Conservation (phyloP, 1,140 invertebrate species). For the Scaptomyza graminum region DNA sequence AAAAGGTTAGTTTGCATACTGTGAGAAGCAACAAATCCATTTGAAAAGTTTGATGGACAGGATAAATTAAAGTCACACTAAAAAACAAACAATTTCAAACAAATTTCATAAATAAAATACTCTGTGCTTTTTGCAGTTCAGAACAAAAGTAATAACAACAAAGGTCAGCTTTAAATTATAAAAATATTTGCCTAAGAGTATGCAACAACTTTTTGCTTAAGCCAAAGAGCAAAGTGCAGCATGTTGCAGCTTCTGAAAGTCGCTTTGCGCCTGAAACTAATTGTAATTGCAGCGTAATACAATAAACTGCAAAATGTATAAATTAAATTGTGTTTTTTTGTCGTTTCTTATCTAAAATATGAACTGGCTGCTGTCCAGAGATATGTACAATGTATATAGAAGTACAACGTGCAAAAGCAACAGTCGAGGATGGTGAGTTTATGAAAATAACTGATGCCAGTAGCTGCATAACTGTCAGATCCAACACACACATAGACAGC, state of each 20-base stretch:
- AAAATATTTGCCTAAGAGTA: constrained; percentile 10
- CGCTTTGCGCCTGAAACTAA: constrained; percentile 34
- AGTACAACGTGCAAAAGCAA: background rate
- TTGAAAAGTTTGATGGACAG: background rate
- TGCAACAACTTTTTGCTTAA: constrained; percentile 18
- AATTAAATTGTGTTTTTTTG: constrained; percentile 17
- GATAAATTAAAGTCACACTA: background rate
- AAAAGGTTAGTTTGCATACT: too few relatives aligned
- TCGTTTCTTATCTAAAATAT: constrained; percentile 26
- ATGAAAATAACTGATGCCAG: constrained; percentile 58
- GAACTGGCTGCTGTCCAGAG: constrained; percentile 39
- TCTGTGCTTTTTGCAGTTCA: too few relatives aligned
- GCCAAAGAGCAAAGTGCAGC: constrained; percentile 11
- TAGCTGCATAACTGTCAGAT: constrained; percentile 46
- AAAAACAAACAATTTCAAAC: background rate
- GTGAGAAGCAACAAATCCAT: background rate
- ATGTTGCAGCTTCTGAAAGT: constrained; percentile 2
- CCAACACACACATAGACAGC: constrained; percentile 10
- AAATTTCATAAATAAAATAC: too few relatives aligned
- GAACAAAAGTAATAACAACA: background rate
- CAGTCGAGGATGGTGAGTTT: constrained; percentile 32
- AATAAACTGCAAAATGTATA: constrained; percentile 27
- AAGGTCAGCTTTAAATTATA: background rate
- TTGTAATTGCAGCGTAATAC: constrained; percentile 35
- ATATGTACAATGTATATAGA: constrained; percentile 2